phyloP scores from a whole-genome alignment of 2,888 invertebrate species.

The Erpobdella octoculata region DNA sequence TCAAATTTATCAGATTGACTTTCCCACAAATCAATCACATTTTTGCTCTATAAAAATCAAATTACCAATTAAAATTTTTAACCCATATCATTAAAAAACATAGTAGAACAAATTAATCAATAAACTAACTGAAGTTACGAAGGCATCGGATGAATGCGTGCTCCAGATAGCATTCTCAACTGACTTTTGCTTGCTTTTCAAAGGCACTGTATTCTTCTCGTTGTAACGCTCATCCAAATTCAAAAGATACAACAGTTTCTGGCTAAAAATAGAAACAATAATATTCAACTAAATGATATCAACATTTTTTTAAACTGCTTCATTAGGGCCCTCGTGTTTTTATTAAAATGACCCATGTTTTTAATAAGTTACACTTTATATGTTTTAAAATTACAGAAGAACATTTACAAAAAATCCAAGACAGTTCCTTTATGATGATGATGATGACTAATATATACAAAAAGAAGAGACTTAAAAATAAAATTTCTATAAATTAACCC shows the following conservation, averaged over 20 bases:
- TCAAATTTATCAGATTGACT: background rate
- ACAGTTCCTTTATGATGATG: no score
- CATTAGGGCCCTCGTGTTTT: no score
- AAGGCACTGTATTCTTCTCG: background rate
- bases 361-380: no score
- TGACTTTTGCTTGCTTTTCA: background rate
- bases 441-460: no score
- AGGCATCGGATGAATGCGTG: background rate
- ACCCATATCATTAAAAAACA: background rate
- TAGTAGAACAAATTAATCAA: background rate
- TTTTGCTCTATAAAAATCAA: background rate
- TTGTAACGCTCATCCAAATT: background rate
- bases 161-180: constrained; percentile 2
- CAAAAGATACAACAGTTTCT: background rate
- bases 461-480: no score
- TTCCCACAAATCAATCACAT: background rate
- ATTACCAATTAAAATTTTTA: background rate
- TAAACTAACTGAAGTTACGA: background rate
- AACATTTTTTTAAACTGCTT: background rate
- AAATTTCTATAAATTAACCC: no score
- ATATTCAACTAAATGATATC: background rate
- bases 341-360: no score
- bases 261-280: background rate
- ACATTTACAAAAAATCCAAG: no score
- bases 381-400: no score